Evolutionary conservation across 2,113 vertebrate species (phyloP).

Genomic region (Lynx canadensis): DNA sequence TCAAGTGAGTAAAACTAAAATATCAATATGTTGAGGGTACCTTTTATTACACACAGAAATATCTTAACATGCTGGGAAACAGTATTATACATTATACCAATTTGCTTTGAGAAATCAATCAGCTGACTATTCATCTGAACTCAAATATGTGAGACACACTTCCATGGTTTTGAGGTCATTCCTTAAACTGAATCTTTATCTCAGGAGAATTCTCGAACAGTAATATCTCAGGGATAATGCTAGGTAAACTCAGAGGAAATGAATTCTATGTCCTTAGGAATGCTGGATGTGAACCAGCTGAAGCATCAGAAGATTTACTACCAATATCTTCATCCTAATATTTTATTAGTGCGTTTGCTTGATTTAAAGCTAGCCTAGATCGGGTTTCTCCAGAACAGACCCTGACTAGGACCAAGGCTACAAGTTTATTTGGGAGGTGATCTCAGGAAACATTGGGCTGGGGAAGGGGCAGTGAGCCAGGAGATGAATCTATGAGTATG

Average conservation of each 20-base stretch:
- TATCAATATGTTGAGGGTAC: not conserved
- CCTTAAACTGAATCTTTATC: not conserved
- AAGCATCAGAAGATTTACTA: not conserved
- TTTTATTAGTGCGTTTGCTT: slow-evolving; percentile 6
- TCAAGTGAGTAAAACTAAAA: not conserved
- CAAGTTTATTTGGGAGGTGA: not conserved
- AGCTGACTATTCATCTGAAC: not conserved
- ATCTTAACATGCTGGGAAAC: not conserved
- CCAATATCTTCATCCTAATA: not conserved
- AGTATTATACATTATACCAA: not conserved
- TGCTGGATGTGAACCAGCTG: not conserved
- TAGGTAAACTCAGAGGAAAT: not conserved
- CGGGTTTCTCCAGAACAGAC: not conserved
- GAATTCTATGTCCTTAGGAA: not conserved
- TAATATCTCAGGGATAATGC: not conserved
- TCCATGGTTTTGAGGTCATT: not conserved
- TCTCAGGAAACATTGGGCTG: not conserved
- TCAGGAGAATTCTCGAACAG: not conserved
- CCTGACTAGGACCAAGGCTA: not conserved
- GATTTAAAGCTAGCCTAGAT: not conserved
- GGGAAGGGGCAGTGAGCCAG: not conserved
- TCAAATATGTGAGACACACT: not conserved
- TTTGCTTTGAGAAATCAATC: slow-evolving; percentile 35
- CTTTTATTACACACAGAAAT: not conserved
- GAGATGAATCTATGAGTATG: not conserved